Evolutionary conservation across 1,140 invertebrate species (phyloP).

Genomic region (Drosophila arizonae): DNA sequence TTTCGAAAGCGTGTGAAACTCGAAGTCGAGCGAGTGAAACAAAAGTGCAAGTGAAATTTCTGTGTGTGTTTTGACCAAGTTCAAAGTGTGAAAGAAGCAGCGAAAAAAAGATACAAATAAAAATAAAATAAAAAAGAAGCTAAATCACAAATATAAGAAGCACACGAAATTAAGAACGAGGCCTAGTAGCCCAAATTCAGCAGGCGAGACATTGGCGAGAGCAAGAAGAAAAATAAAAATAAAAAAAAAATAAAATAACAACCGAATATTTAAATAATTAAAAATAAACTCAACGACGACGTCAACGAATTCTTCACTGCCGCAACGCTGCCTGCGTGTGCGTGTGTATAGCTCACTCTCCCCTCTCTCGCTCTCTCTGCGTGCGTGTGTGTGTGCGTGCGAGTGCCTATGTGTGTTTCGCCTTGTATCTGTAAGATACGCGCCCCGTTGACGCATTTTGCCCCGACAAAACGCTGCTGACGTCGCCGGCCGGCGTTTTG

Average conservation of each 20-base stretch:
- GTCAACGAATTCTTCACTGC: slow-evolving; percentile 45
- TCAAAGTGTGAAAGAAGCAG: slow-evolving; percentile 29
- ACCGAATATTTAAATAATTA: slow-evolving; percentile 74
- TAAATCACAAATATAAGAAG: slow-evolving; percentile 14
- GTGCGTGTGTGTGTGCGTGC: slow-evolving; percentile 2
- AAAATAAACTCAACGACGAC: slow-evolving; percentile 68
- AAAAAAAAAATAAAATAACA: slow-evolving; percentile 49
- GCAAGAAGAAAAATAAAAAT: slow-evolving; percentile 6
- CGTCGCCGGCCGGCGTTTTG: slow-evolving; percentile 82
- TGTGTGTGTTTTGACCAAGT: slow-evolving; percentile 15
- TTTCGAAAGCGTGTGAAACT: slow-evolving; percentile 33
- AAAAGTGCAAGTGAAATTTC: slow-evolving; percentile 50
- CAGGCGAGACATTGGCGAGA: slow-evolving; percentile 49
- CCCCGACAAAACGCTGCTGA: slow-evolving; percentile 33
- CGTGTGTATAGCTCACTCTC: background rate
- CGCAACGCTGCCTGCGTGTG: slow-evolving; percentile 19
- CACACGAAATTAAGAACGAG: slow-evolving; percentile 75
- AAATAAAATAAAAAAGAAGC: background rate
- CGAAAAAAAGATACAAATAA: slow-evolving; percentile 6
- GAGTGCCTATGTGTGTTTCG: slow-evolving; percentile 32
- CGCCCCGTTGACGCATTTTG: slow-evolving; percentile 64
- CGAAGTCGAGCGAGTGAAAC: slow-evolving; percentile 26
- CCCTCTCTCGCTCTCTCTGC: background rate
- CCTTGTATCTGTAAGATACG: slow-evolving; percentile 75
- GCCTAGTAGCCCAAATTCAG: slow-evolving; percentile 75